phyloP scores from a whole-genome alignment of 2,888 invertebrate genomes.

The Polylopha cassiicola region DNA sequence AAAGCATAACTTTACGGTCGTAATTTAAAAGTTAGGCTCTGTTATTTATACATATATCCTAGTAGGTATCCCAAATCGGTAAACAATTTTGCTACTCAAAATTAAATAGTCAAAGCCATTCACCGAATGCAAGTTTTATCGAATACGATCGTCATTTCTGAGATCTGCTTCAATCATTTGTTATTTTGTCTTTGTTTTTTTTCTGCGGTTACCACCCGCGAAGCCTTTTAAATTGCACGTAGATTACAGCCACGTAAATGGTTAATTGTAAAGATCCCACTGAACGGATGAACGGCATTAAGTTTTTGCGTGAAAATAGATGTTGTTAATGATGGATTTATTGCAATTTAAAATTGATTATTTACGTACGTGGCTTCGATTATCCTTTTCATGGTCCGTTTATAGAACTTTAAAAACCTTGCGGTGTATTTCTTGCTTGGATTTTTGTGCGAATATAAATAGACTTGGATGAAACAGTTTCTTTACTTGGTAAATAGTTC shows the following conservation, averaged over 20 bases:
- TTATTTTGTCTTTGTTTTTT: constrained; percentile 18
- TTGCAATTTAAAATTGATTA: constrained; percentile 20
- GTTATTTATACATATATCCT: constrained; percentile 7
- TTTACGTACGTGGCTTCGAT: constrained; percentile 17
- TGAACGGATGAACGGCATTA: constrained; percentile 11
- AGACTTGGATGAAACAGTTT: too few species aligned
- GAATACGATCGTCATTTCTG: constrained; percentile 31
- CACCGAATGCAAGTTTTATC: constrained; percentile 30
- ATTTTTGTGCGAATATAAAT: too few species aligned
- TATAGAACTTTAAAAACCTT: background rate
- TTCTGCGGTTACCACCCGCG: constrained; percentile 27
- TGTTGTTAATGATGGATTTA: constrained; percentile 20
- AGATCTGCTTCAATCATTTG: constrained; percentile 25
- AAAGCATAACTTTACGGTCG: too few species aligned
- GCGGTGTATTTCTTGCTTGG: too few species aligned
- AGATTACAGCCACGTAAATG: constrained; percentile 20
- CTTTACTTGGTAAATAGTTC: too few species aligned
- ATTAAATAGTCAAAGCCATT: constrained; percentile 26
- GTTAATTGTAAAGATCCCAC: constrained; percentile 19
- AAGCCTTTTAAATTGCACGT: constrained; percentile 23
- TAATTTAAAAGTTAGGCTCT: too few species aligned
- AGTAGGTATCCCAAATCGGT: constrained; percentile 4
- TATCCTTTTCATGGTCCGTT: constrained; percentile 12
- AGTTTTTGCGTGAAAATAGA: constrained; percentile 18
- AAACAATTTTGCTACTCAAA: constrained; percentile 15